Evolutionary conservation across 2,113 vertebrate genomes (phyloP).

Genomic region (Cygnus atratus): DNA sequence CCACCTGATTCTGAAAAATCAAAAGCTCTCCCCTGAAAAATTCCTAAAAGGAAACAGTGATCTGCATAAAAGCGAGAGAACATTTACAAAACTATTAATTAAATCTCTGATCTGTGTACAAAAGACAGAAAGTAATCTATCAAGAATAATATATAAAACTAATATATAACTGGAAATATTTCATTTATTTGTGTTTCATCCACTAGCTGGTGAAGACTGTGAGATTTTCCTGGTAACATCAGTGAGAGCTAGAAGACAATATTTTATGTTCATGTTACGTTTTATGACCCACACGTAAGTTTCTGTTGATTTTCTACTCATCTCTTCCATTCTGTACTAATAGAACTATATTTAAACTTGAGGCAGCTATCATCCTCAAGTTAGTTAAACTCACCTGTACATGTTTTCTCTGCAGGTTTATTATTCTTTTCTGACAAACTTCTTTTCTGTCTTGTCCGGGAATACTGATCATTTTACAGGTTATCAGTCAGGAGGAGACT

Average conservation of each 20-base stretch:
- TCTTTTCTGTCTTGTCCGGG: neutral
- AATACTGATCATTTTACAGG: neutral
- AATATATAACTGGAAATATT: neutral
- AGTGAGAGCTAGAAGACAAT: neutral
- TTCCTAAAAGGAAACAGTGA: neutral
- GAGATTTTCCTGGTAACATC: conserved; percentile 16
- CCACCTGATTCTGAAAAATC: conserved; percentile 1
- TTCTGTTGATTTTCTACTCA: neutral
- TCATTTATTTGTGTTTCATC: neutral
- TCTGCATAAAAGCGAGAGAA: neutral
- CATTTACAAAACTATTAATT: neutral
- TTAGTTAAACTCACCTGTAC: neutral
- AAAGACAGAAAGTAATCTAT: neutral
- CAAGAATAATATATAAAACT: neutral
- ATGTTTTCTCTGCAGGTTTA: neutral
- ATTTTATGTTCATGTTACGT: neutral
- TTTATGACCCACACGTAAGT: neutral
- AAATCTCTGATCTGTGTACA: neutral
- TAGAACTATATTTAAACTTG: neutral
- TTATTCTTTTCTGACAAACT: neutral
- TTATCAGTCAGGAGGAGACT: neutral
- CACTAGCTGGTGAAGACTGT: neutral
- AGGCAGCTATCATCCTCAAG: neutral
- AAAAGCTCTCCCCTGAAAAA: neutral
- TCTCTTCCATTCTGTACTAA: neutral